These are phyloP conservation scores for Ormyrus thymus DNA, from an alignment of 2,888 invertebrate genomes.

Conservation along the genomic window DNA sequence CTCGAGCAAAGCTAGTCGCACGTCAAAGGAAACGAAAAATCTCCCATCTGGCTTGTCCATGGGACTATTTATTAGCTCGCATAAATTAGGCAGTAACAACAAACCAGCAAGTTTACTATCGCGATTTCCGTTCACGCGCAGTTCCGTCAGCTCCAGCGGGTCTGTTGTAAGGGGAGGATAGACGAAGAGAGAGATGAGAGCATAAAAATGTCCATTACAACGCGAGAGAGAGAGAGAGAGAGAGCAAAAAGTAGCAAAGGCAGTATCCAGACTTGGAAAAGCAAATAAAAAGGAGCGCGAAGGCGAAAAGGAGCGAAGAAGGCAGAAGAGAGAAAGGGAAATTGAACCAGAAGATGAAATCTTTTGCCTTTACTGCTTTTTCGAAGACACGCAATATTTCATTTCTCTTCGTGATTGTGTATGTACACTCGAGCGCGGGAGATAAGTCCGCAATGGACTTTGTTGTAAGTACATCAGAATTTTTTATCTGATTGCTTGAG, in stretches of 20 bases:
- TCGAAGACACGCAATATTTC: slow-evolving; percentile 37
- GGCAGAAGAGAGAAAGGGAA: slow-evolving; percentile 44
- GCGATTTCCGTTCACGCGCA: slow-evolving; percentile 51
- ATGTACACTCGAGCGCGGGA: background rate
- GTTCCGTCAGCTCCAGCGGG: slow-evolving; percentile 25
- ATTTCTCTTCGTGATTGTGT: slow-evolving; percentile 17
- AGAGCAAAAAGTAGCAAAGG: slow-evolving; percentile 45
- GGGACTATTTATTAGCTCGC: slow-evolving; percentile 46
- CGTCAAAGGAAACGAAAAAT: slow-evolving; percentile 30
- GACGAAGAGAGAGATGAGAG: background rate
- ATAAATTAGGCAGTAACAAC: slow-evolving; percentile 40
- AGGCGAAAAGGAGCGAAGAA: slow-evolving; percentile 5
- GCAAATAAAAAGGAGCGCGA: slow-evolving; percentile 31
- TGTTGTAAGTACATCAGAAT: background rate
- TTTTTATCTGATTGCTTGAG: background rate
- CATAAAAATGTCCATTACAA: slow-evolving; percentile 40
- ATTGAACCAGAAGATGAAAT: slow-evolving; percentile 46
- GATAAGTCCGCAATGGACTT: background rate
- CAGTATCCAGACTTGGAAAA: background rate
- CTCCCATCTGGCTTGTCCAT: slow-evolving; percentile 21
- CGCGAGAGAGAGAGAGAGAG: slow-evolving; percentile 26
- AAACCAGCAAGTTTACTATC: slow-evolving; percentile 50
- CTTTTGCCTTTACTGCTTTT: slow-evolving; percentile 42
- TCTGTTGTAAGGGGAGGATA: background rate
- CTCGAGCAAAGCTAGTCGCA: background rate